Evolutionary conservation across 2,888 invertebrate genomes (phyloP).

Genomic region (Erynnis tages): DNA sequence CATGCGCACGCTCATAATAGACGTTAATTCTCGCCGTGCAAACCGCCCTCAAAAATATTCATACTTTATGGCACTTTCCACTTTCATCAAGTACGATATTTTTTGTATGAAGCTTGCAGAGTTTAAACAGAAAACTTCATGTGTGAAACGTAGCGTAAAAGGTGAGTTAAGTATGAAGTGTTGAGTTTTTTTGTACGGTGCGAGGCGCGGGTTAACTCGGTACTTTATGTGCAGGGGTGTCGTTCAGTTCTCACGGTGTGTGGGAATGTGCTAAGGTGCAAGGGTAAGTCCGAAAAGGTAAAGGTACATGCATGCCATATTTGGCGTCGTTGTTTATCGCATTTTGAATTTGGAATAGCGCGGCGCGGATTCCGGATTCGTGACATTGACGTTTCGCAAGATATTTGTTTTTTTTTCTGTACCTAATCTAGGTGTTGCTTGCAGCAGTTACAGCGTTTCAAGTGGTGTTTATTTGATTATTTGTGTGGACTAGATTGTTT

Average conservation of each 20-base stretch:
- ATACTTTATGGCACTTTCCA: conserved; percentile 50
- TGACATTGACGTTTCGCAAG: background rate
- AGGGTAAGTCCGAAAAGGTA: conserved; percentile 45
- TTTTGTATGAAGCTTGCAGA: conserved; percentile 34
- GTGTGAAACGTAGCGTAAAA: conserved; percentile 51
- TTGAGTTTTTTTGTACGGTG: conserved; percentile 47
- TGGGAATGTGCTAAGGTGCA: conserved; percentile 76
- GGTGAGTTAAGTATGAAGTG: conserved; percentile 51
- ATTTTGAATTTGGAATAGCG: conserved; percentile 13
- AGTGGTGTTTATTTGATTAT: too few species aligned
- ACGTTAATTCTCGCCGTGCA: conserved; percentile 37
- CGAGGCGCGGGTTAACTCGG: conserved; percentile 45
- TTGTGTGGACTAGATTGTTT: too few species aligned
- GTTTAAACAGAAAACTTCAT: conserved; percentile 49
- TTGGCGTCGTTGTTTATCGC: background rate
- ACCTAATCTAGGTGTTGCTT: too few species aligned
- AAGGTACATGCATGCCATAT: conserved; percentile 8
- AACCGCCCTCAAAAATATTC: conserved; percentile 40
- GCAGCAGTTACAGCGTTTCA: too few species aligned
- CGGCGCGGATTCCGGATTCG: too few species aligned
- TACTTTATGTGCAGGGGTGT: conserved; percentile 63
- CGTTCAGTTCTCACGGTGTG: conserved; percentile 70
- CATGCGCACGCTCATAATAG: conserved; percentile 55
- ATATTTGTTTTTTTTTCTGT: background rate
- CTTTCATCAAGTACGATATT: conserved; percentile 53